Conservation (phyloP, 2,113 vertebrate genomes). For the Vidua macroura region DNA sequence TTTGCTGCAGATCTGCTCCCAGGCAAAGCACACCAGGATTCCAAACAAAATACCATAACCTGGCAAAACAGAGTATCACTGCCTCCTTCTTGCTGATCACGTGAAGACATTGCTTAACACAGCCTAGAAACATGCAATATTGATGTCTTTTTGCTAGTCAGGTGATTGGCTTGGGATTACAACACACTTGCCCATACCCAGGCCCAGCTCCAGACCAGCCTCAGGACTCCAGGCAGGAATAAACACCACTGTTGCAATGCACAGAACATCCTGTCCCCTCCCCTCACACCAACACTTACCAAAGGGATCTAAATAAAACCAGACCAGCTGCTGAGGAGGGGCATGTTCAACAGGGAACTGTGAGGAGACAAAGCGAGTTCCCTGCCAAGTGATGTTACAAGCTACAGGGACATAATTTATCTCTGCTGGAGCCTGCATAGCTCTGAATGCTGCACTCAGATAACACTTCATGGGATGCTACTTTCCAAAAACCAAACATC, state of each 20-base stretch:
- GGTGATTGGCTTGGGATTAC: constrained; percentile 34
- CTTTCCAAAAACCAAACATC: constrained; percentile 32
- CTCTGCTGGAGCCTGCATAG: constrained; percentile 43
- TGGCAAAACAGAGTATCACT: constrained; percentile 55
- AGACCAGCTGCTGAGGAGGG: constrained; percentile 67
- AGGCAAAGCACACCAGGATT: constrained; percentile 49
- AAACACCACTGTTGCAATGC: constrained; percentile 46
- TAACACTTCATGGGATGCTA: constrained; percentile 46
- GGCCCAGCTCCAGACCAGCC: constrained; percentile 45
- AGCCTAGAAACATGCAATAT: constrained; percentile 35
- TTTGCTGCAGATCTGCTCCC: neutral
- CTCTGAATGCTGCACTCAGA: constrained; percentile 12
- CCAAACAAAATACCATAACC: constrained; percentile 49
- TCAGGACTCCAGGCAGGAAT: constrained; percentile 54
- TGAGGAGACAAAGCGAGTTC: constrained; percentile 33
- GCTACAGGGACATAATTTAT: constrained; percentile 42
- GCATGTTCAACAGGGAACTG: constrained; percentile 50
- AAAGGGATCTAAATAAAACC: constrained; percentile 61
- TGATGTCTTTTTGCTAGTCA: constrained; percentile 33
- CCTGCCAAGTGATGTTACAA: constrained; percentile 55
- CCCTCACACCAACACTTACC: constrained; percentile 32
- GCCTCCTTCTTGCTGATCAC: constrained; percentile 55
- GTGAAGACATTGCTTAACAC: constrained; percentile 55
- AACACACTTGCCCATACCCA: constrained; percentile 46
- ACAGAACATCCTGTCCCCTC: constrained; percentile 57